Evolutionary conservation across 2,797 vertebrate species (phyloP).

Genomic region (Loris lydekkerianus): DNA sequence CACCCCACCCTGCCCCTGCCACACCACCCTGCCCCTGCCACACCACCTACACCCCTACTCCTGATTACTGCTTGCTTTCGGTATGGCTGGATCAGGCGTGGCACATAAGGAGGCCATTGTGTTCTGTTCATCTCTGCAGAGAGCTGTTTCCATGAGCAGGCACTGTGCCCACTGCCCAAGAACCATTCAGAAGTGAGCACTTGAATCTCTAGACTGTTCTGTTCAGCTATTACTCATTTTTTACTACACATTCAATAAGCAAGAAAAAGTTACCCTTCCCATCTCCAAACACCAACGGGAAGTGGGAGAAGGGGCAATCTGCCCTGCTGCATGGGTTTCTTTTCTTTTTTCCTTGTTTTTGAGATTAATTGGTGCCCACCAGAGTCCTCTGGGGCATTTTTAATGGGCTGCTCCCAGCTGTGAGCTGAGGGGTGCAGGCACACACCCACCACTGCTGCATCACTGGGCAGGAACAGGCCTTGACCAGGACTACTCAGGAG

Average conservation of each 20-base stretch:
- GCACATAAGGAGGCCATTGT: background rate
- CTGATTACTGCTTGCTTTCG: background rate
- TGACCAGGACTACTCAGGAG: background rate
- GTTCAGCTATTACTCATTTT: background rate
- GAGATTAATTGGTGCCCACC: background rate
- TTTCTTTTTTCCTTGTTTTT: background rate
- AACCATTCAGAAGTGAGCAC: constrained; percentile 50
- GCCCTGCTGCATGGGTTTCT: fast-evolving
- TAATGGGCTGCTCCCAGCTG: background rate
- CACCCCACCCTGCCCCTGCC: background rate
- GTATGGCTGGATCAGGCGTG: fast-evolving
- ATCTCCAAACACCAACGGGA: fast-evolving
- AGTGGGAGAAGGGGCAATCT: too few relatives aligned
- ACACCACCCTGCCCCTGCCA: background rate
- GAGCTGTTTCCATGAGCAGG: background rate
- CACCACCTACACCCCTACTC: fast-evolving
- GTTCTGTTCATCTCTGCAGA: background rate
- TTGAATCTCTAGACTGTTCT: constrained; percentile 52
- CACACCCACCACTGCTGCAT: background rate
- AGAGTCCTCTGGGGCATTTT: background rate
- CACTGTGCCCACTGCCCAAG: background rate
- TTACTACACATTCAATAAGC: background rate
- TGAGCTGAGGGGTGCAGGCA: background rate
- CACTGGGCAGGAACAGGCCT: background rate
- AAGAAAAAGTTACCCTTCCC: background rate